Evolutionary conservation across 2,113 vertebrate genomes (phyloP).

Genomic region (Parus major): DNA sequence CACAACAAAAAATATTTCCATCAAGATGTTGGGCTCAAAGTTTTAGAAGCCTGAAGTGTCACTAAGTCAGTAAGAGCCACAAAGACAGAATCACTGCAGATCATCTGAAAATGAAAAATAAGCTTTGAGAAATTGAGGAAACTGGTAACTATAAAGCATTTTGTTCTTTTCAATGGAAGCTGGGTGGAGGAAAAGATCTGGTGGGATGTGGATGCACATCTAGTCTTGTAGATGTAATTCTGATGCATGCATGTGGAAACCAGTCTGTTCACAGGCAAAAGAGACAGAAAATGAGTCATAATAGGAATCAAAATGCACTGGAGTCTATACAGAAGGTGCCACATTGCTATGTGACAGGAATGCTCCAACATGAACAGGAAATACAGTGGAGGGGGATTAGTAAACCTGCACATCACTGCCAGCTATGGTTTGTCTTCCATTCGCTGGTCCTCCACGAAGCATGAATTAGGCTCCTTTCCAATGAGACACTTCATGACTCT

Average conservation of each 20-base stretch:
- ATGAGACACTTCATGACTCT: not conserved
- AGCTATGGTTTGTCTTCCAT: not conserved
- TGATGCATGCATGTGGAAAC: not conserved
- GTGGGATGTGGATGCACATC: not conserved
- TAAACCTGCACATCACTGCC: not conserved
- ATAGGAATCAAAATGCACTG: not conserved
- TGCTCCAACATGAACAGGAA: not conserved
- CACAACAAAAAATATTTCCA: not conserved
- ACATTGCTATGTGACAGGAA: not conserved
- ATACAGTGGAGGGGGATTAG: not conserved
- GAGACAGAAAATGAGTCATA: not conserved
- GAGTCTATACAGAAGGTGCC: not conserved
- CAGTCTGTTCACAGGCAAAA: not conserved
- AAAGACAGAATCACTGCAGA: not conserved
- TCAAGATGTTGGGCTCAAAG: not conserved
- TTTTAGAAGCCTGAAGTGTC: not conserved
- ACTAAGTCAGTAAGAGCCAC: not conserved
- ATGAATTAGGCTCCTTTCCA: not conserved
- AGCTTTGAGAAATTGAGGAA: not conserved
- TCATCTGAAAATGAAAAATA: not conserved
- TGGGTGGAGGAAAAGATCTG: not conserved
- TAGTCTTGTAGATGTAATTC: not conserved
- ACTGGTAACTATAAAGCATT: not conserved
- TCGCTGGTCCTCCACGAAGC: not conserved
- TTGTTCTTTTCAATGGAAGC: not conserved